Evolutionary conservation across 2,113 vertebrate genomes (phyloP).

Genomic region (Ascaphus truei): DNA sequence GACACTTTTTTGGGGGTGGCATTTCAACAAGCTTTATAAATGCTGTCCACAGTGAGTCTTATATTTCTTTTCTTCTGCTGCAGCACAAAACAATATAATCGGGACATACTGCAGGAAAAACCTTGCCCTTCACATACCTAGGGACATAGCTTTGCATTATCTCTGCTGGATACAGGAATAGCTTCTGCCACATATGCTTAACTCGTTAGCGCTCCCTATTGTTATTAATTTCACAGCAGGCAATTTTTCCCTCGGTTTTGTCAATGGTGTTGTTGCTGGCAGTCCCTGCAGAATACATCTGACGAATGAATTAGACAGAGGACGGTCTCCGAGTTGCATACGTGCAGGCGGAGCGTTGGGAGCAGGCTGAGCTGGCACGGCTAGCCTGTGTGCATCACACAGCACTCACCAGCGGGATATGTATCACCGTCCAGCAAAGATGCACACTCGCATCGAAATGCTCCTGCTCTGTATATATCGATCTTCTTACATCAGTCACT

Average conservation of each 20-base stretch:
- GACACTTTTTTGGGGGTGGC: too few relatives aligned
- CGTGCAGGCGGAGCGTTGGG: background rate
- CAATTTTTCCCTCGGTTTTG: constrained; percentile 34
- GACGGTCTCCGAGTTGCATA: constrained; percentile 10
- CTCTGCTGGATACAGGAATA: background rate
- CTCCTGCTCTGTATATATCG: too few relatives aligned
- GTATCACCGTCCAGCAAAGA: too few relatives aligned
- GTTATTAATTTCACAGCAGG: constrained; percentile 32
- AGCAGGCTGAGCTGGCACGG: too few relatives aligned
- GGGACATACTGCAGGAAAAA: too few relatives aligned
- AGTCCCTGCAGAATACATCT: constrained; percentile 30
- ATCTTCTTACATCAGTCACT: too few relatives aligned
- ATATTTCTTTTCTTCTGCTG: too few relatives aligned
- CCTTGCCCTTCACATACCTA: too few relatives aligned
- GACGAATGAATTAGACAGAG: constrained; percentile 30
- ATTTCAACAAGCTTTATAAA: too few relatives aligned
- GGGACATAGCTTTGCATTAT: constrained; percentile 9
- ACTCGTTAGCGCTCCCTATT: constrained; percentile 19
- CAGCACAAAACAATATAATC: too few relatives aligned
- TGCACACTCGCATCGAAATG: too few relatives aligned
- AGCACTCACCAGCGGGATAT: background rate
- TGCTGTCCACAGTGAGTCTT: too few relatives aligned
- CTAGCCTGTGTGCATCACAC: background rate
- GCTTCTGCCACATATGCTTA: constrained; percentile 30
- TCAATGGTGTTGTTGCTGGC: constrained; percentile 32